Evolutionary conservation across 2,797 vertebrate species (phyloP), one percentile per base, ranked within the genome.

Genomic region (Graptemys geographica): DNA sequence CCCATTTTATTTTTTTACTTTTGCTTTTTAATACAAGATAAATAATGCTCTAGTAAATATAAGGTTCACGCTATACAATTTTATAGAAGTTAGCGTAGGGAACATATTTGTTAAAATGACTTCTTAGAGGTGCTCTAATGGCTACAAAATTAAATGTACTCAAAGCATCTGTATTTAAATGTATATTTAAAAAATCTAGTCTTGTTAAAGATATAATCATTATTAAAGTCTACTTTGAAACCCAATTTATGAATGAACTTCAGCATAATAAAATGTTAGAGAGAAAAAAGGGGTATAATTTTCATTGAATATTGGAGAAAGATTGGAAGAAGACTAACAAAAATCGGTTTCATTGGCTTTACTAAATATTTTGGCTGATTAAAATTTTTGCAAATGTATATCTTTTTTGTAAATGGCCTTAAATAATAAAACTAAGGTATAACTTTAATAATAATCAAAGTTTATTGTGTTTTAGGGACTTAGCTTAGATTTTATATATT

Each of bases 111-210:
- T 62, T 62, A 72, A 33, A 93, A 82, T 91, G 53, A 55, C 4
- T 72, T 79, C 88, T 72, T 72, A 87, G 89, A 69, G 0, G 0
- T 57, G 1, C 10, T 62, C 56, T 93, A 41, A 76, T 83, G 27
- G 51, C 15, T 76, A 23, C 0, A 62, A 80, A 82, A 27, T 87
- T 33, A 33, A 21, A 37, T 37, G 13, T 84, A 85, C 5, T 52
- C 12, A 82, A 88, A 72, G 15, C 4, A 83, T 90, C 87, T 62
- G 84, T 25, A 21, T 95, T 95, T 94, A 33, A 91, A 84, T 72
- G 41, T 85, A 13, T 0, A 0, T 87, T 44, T 89, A 72, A 96
- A 88, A 93, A 96, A 88, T 94, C 76, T 93, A 87, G 52, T 72
- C 69, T 72, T 72, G 69, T 72, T 72, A 41, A 41, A 72, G 9